Conservation (phyloP, 1,140 invertebrate species). For the Patella vulgata region DNA sequence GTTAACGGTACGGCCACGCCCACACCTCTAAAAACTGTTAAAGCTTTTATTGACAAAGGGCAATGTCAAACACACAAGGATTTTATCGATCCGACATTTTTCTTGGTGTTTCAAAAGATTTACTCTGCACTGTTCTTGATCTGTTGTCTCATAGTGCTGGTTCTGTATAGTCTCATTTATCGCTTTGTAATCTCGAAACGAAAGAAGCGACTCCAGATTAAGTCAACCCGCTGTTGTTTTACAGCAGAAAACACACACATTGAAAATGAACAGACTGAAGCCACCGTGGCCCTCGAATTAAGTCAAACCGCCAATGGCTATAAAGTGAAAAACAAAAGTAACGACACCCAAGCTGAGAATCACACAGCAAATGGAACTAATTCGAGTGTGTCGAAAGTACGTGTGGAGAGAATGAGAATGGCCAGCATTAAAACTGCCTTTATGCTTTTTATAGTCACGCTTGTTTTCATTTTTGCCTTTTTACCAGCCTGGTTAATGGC, state of each 20-base stretch:
- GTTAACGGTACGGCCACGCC: no score
- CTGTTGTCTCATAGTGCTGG: constrained; percentile 33
- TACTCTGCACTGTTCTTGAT: constrained; percentile 36
- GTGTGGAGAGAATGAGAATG: constrained; percentile 46
- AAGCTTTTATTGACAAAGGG: not conserved
- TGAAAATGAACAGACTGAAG: constrained; percentile 25
- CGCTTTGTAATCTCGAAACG: constrained; percentile 39
- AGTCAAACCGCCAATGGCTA: constrained; percentile 34
- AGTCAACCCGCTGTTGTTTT: constrained; percentile 30
- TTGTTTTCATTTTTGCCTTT: constrained; percentile 49
- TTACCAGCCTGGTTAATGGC: constrained; percentile 44
- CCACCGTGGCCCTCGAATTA: constrained; percentile 34
- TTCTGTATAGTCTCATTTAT: constrained; percentile 43
- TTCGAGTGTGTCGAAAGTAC: constrained; percentile 29
- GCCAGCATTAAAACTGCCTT: constrained; percentile 46
- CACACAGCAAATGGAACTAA: not conserved
- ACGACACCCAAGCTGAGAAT: not conserved
- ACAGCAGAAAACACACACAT: constrained; percentile 19
- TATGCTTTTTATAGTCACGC: constrained; percentile 48
- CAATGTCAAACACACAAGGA: constrained; percentile 12
- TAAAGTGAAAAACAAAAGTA: constrained; percentile 11
- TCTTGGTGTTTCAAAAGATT: constrained; percentile 25
- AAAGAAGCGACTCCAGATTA: constrained; percentile 33
- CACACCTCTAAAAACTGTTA: no score
- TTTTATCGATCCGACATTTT: constrained; percentile 23